A percentile compares a stretch with the other conserved stretches of the same genome.
Evolutionary conservation across 1,140 invertebrate species (phyloP).

Genomic region (Drosophila athabasca): DNA sequence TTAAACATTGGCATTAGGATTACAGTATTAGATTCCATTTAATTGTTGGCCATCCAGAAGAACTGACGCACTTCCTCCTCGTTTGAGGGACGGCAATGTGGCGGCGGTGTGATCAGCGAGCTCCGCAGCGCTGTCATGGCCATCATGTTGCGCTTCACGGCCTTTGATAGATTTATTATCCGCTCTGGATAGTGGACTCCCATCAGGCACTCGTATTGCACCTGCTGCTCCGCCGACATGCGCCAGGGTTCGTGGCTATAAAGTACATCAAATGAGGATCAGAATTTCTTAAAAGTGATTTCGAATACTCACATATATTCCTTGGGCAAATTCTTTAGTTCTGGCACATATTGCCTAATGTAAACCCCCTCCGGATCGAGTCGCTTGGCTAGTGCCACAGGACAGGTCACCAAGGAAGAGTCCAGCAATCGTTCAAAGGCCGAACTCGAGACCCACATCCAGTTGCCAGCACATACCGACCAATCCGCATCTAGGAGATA

Average conservation of each 20-base stretch:
- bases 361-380: slow-evolving; percentile 89
- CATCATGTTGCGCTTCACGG: slow-evolving; percentile 85
- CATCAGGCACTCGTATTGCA: slow-evolving; percentile 87
- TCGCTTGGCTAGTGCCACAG: slow-evolving; percentile 88
- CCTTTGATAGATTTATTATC: slow-evolving; percentile 87
- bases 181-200: slow-evolving; percentile 89
- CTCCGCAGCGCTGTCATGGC: slow-evolving; percentile 84
- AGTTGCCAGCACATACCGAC: slow-evolving; percentile 91
- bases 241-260: slow-evolving; percentile 89
- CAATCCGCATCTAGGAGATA: slow-evolving; percentile 90
- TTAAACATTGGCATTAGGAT: too few relatives aligned
- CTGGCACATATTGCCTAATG: slow-evolving; percentile 89
- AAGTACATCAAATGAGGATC: background rate
- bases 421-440: slow-evolving; percentile 89
- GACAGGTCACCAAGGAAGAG: slow-evolving; percentile 87
- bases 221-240: slow-evolving; percentile 88
- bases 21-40: background rate
- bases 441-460: slow-evolving; percentile 92
- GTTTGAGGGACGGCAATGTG: slow-evolving; percentile 87
- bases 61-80: slow-evolving; percentile 87
- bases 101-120: slow-evolving; percentile 84
- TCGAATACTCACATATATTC: slow-evolving; percentile 86
- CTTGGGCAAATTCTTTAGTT: slow-evolving; percentile 87
- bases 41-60: slow-evolving; percentile 85
- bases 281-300: background rate